Conservation (phyloP, 2,113 vertebrate genomes). For the Bucco capensis region DNA sequence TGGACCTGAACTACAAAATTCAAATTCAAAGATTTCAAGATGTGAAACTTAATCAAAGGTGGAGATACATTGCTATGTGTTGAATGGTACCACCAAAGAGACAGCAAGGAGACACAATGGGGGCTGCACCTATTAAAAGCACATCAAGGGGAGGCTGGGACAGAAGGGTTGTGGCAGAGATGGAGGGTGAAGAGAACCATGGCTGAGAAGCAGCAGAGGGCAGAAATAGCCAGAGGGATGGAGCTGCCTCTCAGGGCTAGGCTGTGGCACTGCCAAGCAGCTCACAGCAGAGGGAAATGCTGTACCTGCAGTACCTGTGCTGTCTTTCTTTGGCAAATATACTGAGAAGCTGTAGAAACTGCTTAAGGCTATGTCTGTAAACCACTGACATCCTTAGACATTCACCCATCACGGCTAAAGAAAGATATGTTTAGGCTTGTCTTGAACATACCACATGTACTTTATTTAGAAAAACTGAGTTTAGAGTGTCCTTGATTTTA, state of each 20-base stretch:
- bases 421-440: background rate
- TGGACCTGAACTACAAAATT: background rate
- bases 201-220: background rate
- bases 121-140: background rate
- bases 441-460: background rate
- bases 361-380: background rate
- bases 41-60: background rate
- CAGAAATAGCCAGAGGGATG: background rate
- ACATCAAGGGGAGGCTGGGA: rapidly evolving
- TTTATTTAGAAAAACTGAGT: background rate
- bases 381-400: background rate
- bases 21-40: background rate
- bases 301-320: background rate
- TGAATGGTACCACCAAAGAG: background rate
- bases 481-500: background rate
- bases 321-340: background rate
- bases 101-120: background rate
- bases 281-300: background rate
- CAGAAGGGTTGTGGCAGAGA: background rate
- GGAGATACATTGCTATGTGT: rapidly evolving
- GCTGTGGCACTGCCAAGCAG: background rate
- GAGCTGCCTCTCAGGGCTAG: background rate
- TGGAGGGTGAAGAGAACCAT: background rate
- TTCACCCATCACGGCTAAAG: background rate
- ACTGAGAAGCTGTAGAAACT: background rate